Evolutionary conservation across 2,888 invertebrate species (phyloP).

Genomic region (Branchinecta sandiegonensis): DNA sequence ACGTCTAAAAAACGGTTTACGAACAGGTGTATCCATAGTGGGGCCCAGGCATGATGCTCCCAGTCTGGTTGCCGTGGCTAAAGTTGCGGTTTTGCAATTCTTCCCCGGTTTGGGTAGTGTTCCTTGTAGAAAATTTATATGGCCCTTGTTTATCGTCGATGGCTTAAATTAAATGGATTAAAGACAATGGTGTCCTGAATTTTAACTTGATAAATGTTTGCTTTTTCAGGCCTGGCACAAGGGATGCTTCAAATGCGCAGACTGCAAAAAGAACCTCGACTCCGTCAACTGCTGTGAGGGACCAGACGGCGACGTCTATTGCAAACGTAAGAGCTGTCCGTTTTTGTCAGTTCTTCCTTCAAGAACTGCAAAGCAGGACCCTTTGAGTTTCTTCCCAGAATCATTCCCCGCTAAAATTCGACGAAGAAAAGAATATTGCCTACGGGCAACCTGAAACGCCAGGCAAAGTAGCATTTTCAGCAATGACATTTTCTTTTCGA

Average conservation of each 20-base stretch:
- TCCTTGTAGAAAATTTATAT: no score
- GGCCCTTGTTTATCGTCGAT: no score
- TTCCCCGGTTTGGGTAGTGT: no score
- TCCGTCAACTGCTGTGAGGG: slow-evolving; percentile 84
- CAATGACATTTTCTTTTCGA: no score
- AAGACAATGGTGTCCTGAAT: no score
- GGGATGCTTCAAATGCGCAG: slow-evolving; percentile 84
- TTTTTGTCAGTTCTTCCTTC: neutral
- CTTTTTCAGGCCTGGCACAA: slow-evolving; percentile 70
- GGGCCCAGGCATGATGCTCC: no score
- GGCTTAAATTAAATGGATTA: no score
- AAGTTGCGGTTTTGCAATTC: no score
- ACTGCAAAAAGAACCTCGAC: slow-evolving; percentile 72
- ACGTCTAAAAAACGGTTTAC: no score
- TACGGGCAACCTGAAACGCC: neutral
- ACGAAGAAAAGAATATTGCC: neutral
- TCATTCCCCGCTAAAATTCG: neutral
- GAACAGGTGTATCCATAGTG: no score
- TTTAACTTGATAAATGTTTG: slow-evolving; percentile 1
- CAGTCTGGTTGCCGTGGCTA: no score
- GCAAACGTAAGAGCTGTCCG: slow-evolving; percentile 54
- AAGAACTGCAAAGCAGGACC: neutral
- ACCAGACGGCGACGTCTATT: slow-evolving; percentile 89
- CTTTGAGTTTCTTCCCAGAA: neutral
- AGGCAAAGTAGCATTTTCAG: no score